These are phyloP conservation scores for Okapia johnstoni DNA, from an alignment of 2,113 vertebrate genomes.

Conservation along the genomic window DNA sequence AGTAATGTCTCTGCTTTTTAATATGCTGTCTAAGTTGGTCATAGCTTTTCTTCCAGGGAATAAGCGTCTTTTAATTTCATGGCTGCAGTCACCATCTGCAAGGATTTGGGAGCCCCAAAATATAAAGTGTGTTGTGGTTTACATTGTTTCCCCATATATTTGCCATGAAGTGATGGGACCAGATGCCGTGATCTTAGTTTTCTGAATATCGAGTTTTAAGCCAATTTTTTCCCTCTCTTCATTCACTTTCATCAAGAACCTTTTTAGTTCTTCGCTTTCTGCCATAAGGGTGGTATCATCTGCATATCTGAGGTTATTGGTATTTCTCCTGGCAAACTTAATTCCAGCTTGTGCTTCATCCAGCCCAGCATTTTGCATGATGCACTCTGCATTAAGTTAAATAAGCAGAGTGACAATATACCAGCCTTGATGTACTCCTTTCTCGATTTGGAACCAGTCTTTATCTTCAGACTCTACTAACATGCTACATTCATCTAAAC, in stretches of 20 bases:
- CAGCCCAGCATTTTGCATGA: background rate
- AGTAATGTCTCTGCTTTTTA: background rate
- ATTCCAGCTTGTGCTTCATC: background rate
- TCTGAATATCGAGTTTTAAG: background rate
- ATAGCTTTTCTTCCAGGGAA: background rate
- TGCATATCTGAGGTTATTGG: background rate
- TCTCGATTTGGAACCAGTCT: background rate
- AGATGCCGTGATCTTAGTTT: background rate
- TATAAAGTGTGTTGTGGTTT: background rate
- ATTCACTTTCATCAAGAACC: background rate
- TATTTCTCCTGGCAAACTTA: background rate
- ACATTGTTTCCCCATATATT: background rate
- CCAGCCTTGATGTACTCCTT: rapidly evolving
- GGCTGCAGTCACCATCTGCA: background rate
- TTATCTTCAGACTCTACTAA: too few relatives aligned
- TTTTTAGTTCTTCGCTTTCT: background rate
- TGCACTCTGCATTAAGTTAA: background rate
- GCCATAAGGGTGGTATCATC: background rate
- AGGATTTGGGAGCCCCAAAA: background rate
- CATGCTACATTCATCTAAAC: too few relatives aligned
- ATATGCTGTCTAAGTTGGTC: background rate
- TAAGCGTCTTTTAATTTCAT: background rate
- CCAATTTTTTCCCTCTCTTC: background rate
- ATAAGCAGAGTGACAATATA: background rate
- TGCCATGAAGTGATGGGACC: background rate